phyloP scores from a whole-genome alignment of 2,113 vertebrate genomes.

The Mionectes macconnelli region DNA sequence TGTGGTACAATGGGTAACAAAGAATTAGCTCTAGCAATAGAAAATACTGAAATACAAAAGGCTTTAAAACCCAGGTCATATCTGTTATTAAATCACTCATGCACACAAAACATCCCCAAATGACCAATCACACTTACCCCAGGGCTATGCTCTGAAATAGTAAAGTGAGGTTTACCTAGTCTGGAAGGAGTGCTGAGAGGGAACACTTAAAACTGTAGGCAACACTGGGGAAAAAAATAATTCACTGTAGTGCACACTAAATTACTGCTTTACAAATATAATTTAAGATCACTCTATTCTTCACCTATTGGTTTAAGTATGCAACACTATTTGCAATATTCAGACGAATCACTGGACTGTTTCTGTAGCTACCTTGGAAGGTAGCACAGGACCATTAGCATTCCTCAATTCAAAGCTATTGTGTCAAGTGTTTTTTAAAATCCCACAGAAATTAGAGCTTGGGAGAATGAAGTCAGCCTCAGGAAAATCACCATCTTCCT shows the following conservation, averaged over 20 bases:
- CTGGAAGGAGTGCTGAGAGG: not conserved
- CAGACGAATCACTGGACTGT: not conserved
- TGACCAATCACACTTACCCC: not conserved
- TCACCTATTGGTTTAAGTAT: not conserved
- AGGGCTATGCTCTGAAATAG: not conserved
- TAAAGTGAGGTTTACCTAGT: not conserved
- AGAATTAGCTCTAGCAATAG: not conserved
- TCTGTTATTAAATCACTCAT: slow-evolving; percentile 2
- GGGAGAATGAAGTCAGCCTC: not conserved
- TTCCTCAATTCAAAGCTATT: not conserved
- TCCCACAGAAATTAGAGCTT: not conserved
- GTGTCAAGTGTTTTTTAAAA: not conserved
- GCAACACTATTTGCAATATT: not conserved
- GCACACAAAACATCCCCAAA: not conserved
- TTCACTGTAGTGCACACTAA: not conserved
- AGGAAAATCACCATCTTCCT: not conserved
- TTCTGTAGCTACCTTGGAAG: not conserved
- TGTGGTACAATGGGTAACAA: not conserved
- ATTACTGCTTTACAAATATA: not conserved
- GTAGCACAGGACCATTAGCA: not conserved
- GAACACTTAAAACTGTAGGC: not conserved
- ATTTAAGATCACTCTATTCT: not conserved
- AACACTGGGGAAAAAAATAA: not conserved
- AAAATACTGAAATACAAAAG: slow-evolving; percentile 12
- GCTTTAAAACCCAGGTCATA: not conserved